Evolutionary conservation across 1,140 invertebrate genomes (phyloP).

Genomic region (Harpegnathos saltator): DNA sequence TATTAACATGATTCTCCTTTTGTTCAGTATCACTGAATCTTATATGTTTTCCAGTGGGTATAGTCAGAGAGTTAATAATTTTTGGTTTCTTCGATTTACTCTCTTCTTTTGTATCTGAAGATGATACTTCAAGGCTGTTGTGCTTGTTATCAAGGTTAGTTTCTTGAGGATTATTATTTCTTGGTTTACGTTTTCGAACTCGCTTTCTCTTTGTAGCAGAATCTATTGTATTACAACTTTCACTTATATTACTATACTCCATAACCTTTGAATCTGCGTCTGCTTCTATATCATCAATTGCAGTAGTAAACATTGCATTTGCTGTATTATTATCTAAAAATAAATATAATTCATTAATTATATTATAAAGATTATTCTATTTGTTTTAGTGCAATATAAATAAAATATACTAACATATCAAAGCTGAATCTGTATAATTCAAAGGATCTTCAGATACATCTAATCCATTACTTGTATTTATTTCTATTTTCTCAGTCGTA

Average conservation of each 20-base stretch:
- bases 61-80: conserved; percentile 66
- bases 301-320: conserved; percentile 61
- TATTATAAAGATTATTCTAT: background rate
- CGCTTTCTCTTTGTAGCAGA: conserved; percentile 70
- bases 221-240: conserved; percentile 42
- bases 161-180: background rate
- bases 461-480: background rate
- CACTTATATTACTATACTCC: conserved; percentile 46
- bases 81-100: conserved; percentile 67
- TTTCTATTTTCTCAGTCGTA: background rate
- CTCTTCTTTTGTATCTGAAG: background rate
- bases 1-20: conserved; percentile 35
- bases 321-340: conserved; percentile 55
- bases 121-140: background rate
- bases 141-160: background rate
- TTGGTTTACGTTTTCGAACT: conserved; percentile 65
- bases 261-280: conserved; percentile 57
- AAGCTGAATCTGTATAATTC: conserved; percentile 5
- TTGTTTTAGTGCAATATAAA: background rate
- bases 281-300: conserved; percentile 47
- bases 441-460: background rate
- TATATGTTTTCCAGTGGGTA: conserved; percentile 73
- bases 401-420: conserved; percentile 35
- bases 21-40: conserved; percentile 66
- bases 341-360: background rate